Evolutionary conservation across 2,113 vertebrate genomes (phyloP).

Genomic region (Xenopus borealis): DNA sequence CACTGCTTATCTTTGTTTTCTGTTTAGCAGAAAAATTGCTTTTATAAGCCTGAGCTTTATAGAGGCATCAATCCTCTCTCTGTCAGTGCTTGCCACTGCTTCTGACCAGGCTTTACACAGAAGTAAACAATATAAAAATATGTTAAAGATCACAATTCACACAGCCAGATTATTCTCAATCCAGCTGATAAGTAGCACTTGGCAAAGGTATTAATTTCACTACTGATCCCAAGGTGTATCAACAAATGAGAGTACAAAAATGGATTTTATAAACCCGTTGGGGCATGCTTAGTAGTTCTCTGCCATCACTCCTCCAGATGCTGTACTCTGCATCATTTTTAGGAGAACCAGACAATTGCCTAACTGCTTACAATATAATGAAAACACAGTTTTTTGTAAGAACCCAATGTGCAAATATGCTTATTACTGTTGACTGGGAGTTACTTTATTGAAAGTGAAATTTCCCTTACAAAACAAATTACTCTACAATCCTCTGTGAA

Average conservation of each 20-base stretch:
- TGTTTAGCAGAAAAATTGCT: conserved; percentile 48
- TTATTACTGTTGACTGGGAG: too few species aligned
- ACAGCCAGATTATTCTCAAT: conserved; percentile 21
- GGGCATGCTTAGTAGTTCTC: too few species aligned
- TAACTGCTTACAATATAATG: too few species aligned
- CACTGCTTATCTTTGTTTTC: conserved; percentile 45
- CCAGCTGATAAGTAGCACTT: conserved; percentile 11
- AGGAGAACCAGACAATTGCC: too few species aligned
- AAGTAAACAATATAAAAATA: conserved; percentile 43
- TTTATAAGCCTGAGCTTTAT: conserved; percentile 46
- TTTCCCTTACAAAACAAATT: neutral
- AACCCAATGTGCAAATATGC: too few species aligned
- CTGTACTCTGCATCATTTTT: too few species aligned
- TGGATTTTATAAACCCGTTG: too few species aligned
- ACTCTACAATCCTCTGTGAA: neutral
- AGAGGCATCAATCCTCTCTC: conserved; percentile 43
- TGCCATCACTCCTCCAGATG: too few species aligned
- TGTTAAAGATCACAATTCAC: conserved; percentile 43
- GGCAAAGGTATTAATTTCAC: conserved; percentile 9
- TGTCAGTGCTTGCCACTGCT: conserved; percentile 27
- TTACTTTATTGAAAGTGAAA: neutral
- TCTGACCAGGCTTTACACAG: conserved; percentile 33
- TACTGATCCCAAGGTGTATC: neutral
- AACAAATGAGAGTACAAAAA: neutral
- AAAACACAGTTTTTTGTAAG: too few species aligned